Evolutionary conservation across 2,113 vertebrate species (phyloP).

Genomic region (Oncorhynchus mykiss): DNA sequence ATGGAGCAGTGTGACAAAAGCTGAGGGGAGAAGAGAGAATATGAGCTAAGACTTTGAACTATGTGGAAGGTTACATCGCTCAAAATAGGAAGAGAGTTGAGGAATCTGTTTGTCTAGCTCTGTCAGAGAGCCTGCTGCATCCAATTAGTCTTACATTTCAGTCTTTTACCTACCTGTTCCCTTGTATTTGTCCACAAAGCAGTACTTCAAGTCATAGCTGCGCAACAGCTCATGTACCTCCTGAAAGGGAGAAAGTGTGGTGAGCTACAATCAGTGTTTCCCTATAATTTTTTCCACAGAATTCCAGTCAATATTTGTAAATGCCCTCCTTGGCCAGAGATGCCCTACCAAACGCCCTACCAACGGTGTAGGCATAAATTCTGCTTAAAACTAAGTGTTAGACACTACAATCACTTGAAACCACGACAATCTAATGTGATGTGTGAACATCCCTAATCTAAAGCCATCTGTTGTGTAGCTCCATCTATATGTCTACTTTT

Average conservation of each 20-base stretch:
- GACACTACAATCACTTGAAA: no score
- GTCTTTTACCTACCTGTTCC: constrained; percentile 83
- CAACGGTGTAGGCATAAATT: no score
- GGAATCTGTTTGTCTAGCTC: not conserved
- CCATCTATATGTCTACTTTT: not conserved
- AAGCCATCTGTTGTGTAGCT: not conserved
- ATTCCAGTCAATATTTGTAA: no score
- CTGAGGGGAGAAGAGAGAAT: constrained; percentile 50
- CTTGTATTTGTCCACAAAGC: constrained; percentile 96
- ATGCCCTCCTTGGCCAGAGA: no score
- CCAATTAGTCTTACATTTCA: not conserved
- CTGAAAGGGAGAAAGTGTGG: constrained; percentile 58
- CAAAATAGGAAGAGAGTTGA: not conserved
- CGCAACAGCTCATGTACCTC: constrained; percentile 89
- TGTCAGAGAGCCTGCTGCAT: not conserved
- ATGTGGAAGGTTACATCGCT: not conserved
- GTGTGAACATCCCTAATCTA: no score
- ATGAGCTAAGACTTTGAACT: not conserved
- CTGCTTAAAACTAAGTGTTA: no score
- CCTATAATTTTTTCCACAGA: no score
- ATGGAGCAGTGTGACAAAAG: constrained; percentile 88
- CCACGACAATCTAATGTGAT: no score
- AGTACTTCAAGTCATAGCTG: constrained; percentile 92
- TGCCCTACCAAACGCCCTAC: no score
- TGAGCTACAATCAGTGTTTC: no score